Evolutionary conservation across 2,888 invertebrate genomes (phyloP).

Genomic region (Octonoba sinensis): DNA sequence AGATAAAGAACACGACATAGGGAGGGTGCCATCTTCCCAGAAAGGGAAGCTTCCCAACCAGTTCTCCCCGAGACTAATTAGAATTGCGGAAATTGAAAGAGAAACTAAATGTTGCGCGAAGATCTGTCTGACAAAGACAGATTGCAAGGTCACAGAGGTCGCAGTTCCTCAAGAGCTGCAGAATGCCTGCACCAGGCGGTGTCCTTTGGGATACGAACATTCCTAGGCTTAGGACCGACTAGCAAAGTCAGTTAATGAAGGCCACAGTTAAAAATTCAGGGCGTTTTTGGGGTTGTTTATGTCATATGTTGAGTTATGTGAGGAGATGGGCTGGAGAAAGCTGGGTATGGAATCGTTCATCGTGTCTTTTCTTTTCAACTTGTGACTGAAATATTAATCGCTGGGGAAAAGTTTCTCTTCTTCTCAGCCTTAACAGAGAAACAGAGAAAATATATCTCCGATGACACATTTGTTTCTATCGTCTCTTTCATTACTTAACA

Average conservation of each 20-base stretch:
- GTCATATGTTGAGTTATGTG: background rate
- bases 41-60: slow-evolving; percentile 12
- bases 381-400: no score
- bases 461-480: no score
- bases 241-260: slow-evolving; percentile 18
- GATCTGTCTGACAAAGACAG: slow-evolving; percentile 39
- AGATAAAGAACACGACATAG: background rate
- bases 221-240: background rate
- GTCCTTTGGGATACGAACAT: slow-evolving; percentile 14
- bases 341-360: background rate
- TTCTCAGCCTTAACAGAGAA: no score
- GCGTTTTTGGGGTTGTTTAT: no score
- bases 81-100: slow-evolving; percentile 28
- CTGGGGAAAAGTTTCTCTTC: no score
- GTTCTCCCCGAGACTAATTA: slow-evolving; percentile 55
- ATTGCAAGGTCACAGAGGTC: slow-evolving; percentile 31
- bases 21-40: background rate
- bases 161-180: slow-evolving; percentile 22
- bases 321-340: slow-evolving; percentile 7
- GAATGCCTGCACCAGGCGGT: slow-evolving; percentile 28
- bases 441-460: no score
- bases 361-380: no score
- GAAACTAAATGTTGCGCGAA: slow-evolving; percentile 47
- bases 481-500: no score
- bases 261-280: background rate